Evolutionary conservation across 1,140 invertebrate species (phyloP).

Genomic region (Nixonia krombeini): DNA sequence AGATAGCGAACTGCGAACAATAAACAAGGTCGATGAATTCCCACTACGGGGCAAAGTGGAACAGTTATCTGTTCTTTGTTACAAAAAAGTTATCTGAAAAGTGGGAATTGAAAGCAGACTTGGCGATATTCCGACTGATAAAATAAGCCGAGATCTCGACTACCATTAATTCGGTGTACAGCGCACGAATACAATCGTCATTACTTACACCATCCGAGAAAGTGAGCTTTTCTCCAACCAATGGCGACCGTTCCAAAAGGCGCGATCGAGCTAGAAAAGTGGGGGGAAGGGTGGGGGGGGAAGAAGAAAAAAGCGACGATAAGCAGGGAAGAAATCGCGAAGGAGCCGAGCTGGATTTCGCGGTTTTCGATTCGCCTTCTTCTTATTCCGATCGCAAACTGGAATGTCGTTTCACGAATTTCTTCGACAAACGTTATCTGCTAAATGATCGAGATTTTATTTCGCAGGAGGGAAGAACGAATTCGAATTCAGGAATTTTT

Average conservation of each 20-base stretch:
- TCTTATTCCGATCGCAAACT: conserved; percentile 26
- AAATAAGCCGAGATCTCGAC: background rate
- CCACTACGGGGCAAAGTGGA: no score
- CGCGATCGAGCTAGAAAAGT: background rate
- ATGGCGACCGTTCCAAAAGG: no score
- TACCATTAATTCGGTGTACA: background rate
- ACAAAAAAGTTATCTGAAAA: no score
- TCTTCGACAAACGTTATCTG: no score
- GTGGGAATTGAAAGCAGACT: no score
- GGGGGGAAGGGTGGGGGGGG: no score
- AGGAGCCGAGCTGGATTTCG: conserved; percentile 9
- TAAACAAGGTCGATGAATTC: no score
- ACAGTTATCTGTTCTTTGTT: no score
- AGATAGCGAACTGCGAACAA: no score
- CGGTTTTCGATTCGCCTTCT: conserved; percentile 26
- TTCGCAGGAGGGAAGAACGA: no score
- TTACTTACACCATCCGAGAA: conserved; percentile 14
- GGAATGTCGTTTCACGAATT: conserved; percentile 32
- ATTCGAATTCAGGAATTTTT: no score
- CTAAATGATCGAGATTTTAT: no score
- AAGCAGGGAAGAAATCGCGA: conserved; percentile 15
- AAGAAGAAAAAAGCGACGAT: conserved; percentile 4
- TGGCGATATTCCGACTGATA: background rate
- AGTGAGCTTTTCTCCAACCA: conserved; percentile 13
- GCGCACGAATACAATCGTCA: background rate